phyloP scores from a whole-genome alignment of 2,888 invertebrate genomes.

The Antheraea yamamai region DNA sequence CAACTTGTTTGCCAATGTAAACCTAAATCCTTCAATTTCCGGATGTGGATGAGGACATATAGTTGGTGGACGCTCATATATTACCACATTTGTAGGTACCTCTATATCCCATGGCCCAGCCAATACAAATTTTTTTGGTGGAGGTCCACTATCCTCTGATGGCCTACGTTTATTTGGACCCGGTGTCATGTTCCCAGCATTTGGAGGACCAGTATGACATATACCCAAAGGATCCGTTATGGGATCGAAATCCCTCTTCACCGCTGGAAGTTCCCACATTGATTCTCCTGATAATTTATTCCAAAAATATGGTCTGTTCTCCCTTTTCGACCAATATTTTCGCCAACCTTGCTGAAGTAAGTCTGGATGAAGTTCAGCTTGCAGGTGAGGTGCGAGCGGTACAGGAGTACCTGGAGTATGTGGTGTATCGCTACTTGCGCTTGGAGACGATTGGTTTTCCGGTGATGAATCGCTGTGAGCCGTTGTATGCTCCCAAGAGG shows the following conservation, averaged over 20 bases:
- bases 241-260: conserved; percentile 92
- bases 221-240: conserved; percentile 96
- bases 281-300: conserved; percentile 97
- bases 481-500: conserved; percentile 71
- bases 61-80: conserved; percentile 92
- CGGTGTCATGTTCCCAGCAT: conserved; percentile 74
- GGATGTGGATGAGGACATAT: conserved; percentile 96
- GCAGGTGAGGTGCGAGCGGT: conserved; percentile 71
- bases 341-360: conserved; percentile 94
- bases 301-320: conserved; percentile 97
- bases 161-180: conserved; percentile 87
- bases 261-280: conserved; percentile 97
- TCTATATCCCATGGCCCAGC: conserved; percentile 98
- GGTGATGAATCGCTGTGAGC: conserved; percentile 72
- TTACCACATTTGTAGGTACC: conserved; percentile 94
- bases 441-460: conserved; percentile 71
- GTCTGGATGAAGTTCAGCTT: conserved; percentile 76
- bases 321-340: conserved; percentile 97
- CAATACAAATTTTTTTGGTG: conserved; percentile 92
- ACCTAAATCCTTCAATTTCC: conserved; percentile 94
- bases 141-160: conserved; percentile 90
- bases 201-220: conserved; percentile 78
- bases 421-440: conserved; percentile 73
- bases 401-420: conserved; percentile 84
- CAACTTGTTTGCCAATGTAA: conserved; percentile 90